A percentile compares a stretch with the other conserved stretches of the same genome.
Conservation (phyloP, 2,797 vertebrate species). For the Streptopelia turtur region DNA sequence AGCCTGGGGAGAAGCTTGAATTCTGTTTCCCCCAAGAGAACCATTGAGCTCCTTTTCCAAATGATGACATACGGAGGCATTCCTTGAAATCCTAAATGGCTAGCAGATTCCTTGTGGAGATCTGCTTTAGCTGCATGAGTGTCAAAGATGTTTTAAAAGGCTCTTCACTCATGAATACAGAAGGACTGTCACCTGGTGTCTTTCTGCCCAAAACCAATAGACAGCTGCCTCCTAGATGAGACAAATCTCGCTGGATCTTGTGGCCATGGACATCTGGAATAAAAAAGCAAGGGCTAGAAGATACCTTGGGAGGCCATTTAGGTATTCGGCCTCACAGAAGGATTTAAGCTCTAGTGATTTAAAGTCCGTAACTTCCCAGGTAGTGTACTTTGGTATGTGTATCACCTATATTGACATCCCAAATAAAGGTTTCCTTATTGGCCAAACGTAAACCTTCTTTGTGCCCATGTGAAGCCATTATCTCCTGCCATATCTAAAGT, state of each 20-base stretch:
- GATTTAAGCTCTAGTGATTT: not conserved
- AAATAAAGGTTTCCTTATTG: not conserved
- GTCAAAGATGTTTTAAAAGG: not conserved
- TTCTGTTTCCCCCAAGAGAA: not conserved
- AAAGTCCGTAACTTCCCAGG: not conserved
- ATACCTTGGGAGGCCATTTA: not conserved
- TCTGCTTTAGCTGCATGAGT: not conserved
- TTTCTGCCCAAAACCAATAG: not conserved
- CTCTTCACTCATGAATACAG: not conserved
- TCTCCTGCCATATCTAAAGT: not conserved
- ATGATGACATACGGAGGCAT: not conserved
- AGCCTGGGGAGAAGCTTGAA: not conserved
- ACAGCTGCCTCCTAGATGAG: not conserved
- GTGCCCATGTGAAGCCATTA: not conserved
- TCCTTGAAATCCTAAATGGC: slow-evolving; percentile 42
- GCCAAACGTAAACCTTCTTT: not conserved
- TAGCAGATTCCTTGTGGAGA: not conserved
- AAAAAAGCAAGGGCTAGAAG: not conserved
- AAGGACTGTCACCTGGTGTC: not conserved
- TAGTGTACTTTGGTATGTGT: not conserved
- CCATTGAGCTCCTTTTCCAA: not conserved
- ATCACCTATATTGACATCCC: not conserved
- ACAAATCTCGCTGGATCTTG: not conserved
- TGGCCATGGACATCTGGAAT: not conserved
- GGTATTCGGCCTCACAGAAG: not conserved